Percentiles rank a stretch among this genome's conserved stretches.
phyloP scores from a whole-genome alignment of 2,113 vertebrate species.

The Orcinus orca region DNA sequence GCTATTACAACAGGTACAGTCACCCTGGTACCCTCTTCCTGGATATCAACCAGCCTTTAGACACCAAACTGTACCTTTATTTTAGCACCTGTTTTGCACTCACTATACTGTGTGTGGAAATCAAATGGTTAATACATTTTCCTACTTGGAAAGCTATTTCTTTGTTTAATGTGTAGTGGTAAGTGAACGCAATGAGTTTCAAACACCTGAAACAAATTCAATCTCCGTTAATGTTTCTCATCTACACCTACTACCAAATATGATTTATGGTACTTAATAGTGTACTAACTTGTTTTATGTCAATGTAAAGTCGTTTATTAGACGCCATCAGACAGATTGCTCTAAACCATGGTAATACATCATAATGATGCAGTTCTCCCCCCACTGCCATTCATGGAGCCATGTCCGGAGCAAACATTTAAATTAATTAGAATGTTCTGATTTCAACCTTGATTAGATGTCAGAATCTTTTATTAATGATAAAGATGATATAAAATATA shows the following conservation, averaged over 20 bases:
- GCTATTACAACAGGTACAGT: background rate
- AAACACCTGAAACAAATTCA: constrained; percentile 78
- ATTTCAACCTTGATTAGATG: constrained; percentile 38
- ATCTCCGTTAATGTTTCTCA: constrained; percentile 73
- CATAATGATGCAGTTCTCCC: background rate
- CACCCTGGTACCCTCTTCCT: background rate
- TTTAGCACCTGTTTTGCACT: background rate
- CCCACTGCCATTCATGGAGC: background rate
- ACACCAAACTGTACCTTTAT: background rate
- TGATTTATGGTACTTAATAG: constrained; percentile 75
- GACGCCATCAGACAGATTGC: constrained; percentile 65
- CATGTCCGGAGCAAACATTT: constrained; percentile 19
- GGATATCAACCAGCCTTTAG: background rate
- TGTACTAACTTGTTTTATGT: constrained; percentile 70
- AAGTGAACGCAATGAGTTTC: constrained; percentile 49
- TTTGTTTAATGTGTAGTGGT: constrained; percentile 55
- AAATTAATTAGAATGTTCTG: constrained; percentile 58
- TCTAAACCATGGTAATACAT: constrained; percentile 52
- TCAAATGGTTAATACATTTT: constrained; percentile 50
- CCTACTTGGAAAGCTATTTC: constrained; percentile 39
- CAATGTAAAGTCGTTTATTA: constrained; percentile 66
- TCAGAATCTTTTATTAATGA: constrained; percentile 37
- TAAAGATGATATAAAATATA: constrained; percentile 24
- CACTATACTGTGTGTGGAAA: background rate
- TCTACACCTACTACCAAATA: constrained; percentile 67